Conservation (phyloP, 2,888 invertebrate genomes). For the Dynastes tityus region DNA sequence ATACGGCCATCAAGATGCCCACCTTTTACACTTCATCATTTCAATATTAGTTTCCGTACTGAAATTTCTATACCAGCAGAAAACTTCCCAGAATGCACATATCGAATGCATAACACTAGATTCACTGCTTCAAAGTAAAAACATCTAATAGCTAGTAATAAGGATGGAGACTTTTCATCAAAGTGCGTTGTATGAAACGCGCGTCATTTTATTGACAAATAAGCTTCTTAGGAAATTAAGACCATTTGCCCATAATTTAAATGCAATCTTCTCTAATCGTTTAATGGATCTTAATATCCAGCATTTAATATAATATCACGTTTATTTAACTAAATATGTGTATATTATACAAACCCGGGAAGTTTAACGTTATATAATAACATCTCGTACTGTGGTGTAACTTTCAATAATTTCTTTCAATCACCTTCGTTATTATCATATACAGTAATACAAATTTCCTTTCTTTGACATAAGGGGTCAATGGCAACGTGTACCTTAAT, state of each 20-base stretch:
- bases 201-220: too few species aligned
- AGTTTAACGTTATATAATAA: slow-evolving; percentile 3
- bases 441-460: slow-evolving; percentile 27
- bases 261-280: background rate
- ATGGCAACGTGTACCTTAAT: slow-evolving; percentile 23
- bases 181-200: too few species aligned
- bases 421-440: slow-evolving; percentile 17
- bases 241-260: background rate
- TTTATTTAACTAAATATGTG: slow-evolving; percentile 12
- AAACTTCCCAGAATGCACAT: too few species aligned
- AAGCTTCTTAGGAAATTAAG: background rate
- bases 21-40: too few species aligned
- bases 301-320: background rate
- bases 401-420: slow-evolving; percentile 31
- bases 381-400: background rate
- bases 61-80: too few species aligned
- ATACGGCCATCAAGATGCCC: too few species aligned
- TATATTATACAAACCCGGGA: slow-evolving; percentile 21
- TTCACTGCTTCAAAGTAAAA: too few species aligned
- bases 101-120: too few species aligned
- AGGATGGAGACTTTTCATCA: too few species aligned
- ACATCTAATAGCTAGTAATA: too few species aligned
- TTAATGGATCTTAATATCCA: slow-evolving; percentile 5
- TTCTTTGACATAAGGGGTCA: slow-evolving; percentile 23
- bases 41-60: too few species aligned